Percentiles rank a stretch among this genome's conserved stretches.
Evolutionary conservation across 2,113 vertebrate genomes (phyloP).

Genomic region (Scatophagus argus): DNA sequence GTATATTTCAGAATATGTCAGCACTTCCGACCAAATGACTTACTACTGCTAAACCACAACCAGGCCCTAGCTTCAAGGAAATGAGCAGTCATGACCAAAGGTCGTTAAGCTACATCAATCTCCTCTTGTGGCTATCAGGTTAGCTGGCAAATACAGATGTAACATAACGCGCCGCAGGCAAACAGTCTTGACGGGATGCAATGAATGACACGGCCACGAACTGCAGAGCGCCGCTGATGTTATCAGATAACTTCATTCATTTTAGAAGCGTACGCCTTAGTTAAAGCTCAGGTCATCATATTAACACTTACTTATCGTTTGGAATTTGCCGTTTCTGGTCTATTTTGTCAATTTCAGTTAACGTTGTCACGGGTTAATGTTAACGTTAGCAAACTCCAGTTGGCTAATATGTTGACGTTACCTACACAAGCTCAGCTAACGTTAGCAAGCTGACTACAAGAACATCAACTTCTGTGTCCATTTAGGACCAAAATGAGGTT

Average conservation of each 20-base stretch:
- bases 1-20: conserved; percentile 43
- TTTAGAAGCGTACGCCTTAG: neutral
- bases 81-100: conserved; percentile 52
- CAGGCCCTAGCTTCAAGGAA: conserved; percentile 26
- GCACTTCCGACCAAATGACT: conserved; percentile 42
- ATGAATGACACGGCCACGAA: conserved; percentile 40
- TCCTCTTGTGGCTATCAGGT: conserved; percentile 5
- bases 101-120: conserved; percentile 25
- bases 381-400: neutral
- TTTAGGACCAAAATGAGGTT: neutral
- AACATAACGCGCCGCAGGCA: neutral
- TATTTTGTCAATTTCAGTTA: neutral
- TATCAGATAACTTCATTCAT: conserved; percentile 27
- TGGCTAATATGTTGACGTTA: conserved; percentile 36
- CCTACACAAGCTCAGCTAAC: conserved; percentile 45
- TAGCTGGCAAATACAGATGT: neutral
- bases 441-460: conserved; percentile 27
- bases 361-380: neutral
- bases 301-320: neutral
- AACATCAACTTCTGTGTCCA: neutral
- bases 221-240: neutral
- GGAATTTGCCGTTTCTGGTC: neutral
- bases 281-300: neutral
- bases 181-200: neutral
- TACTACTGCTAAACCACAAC: conserved; percentile 31